Base-by-base conservation (phyloP, 23 tunicate genomes). In the Aplidium turbinatum region DNA sequence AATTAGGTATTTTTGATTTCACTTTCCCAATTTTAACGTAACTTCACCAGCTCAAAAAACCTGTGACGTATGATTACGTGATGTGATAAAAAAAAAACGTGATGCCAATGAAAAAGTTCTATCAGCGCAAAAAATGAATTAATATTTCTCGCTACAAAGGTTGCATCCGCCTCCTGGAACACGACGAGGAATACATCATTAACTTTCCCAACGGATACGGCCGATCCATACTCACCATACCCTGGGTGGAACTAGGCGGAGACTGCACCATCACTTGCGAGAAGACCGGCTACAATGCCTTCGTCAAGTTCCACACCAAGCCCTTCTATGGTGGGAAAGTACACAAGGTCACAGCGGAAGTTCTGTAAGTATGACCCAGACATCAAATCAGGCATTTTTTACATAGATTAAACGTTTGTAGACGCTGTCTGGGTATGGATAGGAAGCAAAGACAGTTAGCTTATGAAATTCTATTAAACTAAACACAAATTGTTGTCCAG, bases 181-280 rank as follows among this genome's bases (percentile, higher is more conserved):
- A 38, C 13, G 92, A 65, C 19, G 98, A 93, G 69, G 87, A 77
- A 45, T 93, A 93, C 64, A 78, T 85, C 19, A 48, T 93, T 32
- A 93, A 82, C 52, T 93, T 93, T 46, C 98, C 98, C 18, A 85
- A 77, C 47, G 98, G 98, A 5, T 93, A 93, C 70, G 92, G 98
- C n/a, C 80, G 98, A 19, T 82, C 90, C 28, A 93, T 93, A 27
- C 77, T 93, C 28, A 93, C 98, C 7, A 80, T 93, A 33, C 98
- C 98, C 18, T 93, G 98, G 98, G 87, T 93, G 42, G 98, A 93
- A 58, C 66, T 93, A 5, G 98, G 98, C 9, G 98, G 98, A 4
- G 98, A 93, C 50, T 85, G 93, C 63, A 76, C 79, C 19, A 81
- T 93, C 38, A 93, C 98, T 1, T 90, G 97, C 55, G 85, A 81